Conservation (phyloP, 1,140 invertebrate genomes). For the Diachasma alloeum region DNA sequence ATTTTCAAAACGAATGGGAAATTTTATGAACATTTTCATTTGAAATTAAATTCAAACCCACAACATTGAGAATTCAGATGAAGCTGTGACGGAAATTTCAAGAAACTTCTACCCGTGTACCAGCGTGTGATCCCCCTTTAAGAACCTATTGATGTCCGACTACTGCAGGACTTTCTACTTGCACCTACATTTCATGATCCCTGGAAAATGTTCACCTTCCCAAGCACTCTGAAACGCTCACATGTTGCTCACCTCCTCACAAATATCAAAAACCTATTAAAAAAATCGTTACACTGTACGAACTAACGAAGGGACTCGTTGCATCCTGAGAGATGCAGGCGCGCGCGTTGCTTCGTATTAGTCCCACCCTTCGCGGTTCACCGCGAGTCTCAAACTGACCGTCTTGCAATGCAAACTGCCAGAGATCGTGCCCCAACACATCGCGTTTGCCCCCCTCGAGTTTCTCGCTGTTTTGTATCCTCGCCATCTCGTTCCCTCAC, state of each 20-base stretch:
- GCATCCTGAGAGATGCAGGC: slow-evolving; percentile 40
- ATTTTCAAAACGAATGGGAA: too few relatives aligned
- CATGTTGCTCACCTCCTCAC: background rate
- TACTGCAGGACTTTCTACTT: background rate
- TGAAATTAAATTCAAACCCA: too few relatives aligned
- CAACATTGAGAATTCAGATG: too few relatives aligned
- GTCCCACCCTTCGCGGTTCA: slow-evolving; percentile 52
- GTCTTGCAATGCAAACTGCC: slow-evolving; percentile 13
- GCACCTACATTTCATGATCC: background rate
- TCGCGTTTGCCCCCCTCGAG: background rate
- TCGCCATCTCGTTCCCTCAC: background rate
- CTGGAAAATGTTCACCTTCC: background rate
- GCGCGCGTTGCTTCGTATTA: slow-evolving; percentile 26
- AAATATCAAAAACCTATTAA: background rate
- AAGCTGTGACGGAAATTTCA: too few relatives aligned
- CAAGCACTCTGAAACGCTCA: background rate
- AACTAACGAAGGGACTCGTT: slow-evolving; percentile 36
- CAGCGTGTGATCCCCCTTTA: too few relatives aligned
- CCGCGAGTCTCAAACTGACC: slow-evolving; percentile 57
- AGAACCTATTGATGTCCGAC: too few relatives aligned
- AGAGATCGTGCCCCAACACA: background rate
- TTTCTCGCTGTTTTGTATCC: background rate
- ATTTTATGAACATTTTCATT: too few relatives aligned
- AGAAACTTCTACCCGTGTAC: too few relatives aligned
- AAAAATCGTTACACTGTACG: background rate